phyloP scores from a whole-genome alignment of 2,888 invertebrate species.

The Plemyria rubiginata region DNA sequence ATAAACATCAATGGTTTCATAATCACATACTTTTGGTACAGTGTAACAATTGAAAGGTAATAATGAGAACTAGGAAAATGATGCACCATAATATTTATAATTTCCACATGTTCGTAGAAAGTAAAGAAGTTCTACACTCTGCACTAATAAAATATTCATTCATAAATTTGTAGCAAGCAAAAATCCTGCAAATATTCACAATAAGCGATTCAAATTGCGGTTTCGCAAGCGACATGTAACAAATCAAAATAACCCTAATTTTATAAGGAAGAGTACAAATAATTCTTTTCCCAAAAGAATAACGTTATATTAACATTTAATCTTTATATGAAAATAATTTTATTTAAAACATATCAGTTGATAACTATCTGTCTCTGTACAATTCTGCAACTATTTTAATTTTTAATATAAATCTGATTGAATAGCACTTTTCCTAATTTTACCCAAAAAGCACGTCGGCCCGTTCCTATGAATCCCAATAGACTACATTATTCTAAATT shows the following conservation, averaged over 20 bases:
- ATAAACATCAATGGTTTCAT: constrained; percentile 78
- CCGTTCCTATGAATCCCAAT: constrained; percentile 47
- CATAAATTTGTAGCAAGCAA: constrained; percentile 10
- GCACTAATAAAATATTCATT: constrained; percentile 14
- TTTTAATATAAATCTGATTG: constrained; percentile 41
- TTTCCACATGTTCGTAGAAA: constrained; percentile 20
- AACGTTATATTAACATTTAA: constrained; percentile 64
- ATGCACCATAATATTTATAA: constrained; percentile 31
- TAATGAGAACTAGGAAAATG: constrained; percentile 36
- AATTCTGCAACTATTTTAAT: constrained; percentile 40
- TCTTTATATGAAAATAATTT: constrained; percentile 54
- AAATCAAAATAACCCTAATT: constrained; percentile 59
- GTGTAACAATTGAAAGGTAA: constrained; percentile 43
- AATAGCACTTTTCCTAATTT: constrained; percentile 66
- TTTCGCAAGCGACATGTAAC: constrained; percentile 22
- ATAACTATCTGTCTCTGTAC: constrained; percentile 40
- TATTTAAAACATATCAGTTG: constrained; percentile 61
- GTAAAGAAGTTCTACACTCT: constrained; percentile 15
- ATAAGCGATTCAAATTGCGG: constrained; percentile 10
- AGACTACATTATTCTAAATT: constrained; percentile 37
- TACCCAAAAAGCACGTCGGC: constrained; percentile 78
- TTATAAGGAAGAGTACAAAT: constrained; percentile 68
- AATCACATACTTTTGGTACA: constrained; percentile 68
- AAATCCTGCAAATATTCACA: neutral
- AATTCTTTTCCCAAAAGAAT: constrained; percentile 84